Base-by-base conservation (phyloP, 1,140 invertebrate species). In the Penaeus indicus region DNA sequence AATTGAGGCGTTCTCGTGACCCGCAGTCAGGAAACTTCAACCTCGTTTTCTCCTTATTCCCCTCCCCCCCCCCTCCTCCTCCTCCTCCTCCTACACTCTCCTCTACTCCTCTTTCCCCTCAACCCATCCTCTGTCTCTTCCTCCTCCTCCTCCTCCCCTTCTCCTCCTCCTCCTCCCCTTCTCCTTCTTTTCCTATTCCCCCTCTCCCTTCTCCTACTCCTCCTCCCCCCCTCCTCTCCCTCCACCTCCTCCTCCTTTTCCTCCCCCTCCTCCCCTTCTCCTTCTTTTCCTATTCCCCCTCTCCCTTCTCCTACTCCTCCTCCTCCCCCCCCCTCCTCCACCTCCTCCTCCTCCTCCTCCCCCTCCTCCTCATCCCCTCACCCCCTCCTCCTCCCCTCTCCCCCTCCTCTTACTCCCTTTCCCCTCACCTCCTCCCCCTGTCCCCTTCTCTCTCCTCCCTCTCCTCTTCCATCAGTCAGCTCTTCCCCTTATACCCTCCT, bases 71-170 rank as follows among this genome's bases (percentile, higher is more conserved):
- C 3, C 42, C 32, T 19, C 32, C 38, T 67, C 64, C 63, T 42
- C 63, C 38, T 27, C 25, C 21, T 72, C 8, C 27, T 0, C 27
- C 83, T 60, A 54, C 42, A 7, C 42, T 19, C n/a, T 42, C 27
- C 54, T 47, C 67, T 72, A 63, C 54, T 21, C 60, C 84, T 85
- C 84, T 77, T n/a, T 77, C 64, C 61, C 54, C 27, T 61, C 60
- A 22, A 38, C 69, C 61, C 72, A 60, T 27, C 61, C 69, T 61
- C 72, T 27, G 72, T 77, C 69, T 85, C 67, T 77, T 42, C 77
- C 84, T 54, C 67, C 54, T 47, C 77, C 67, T 54, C 8, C 77
- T 72, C 77, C 67, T 54, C 82, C 27, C 25, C 0, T 1, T 18
- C 42, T n/a, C n/a, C 2, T 77, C 8, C 32, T 38, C n/a, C 38